Base-by-base conservation (phyloP, 2,888 invertebrate genomes). In the Stictocephala bisonia region DNA sequence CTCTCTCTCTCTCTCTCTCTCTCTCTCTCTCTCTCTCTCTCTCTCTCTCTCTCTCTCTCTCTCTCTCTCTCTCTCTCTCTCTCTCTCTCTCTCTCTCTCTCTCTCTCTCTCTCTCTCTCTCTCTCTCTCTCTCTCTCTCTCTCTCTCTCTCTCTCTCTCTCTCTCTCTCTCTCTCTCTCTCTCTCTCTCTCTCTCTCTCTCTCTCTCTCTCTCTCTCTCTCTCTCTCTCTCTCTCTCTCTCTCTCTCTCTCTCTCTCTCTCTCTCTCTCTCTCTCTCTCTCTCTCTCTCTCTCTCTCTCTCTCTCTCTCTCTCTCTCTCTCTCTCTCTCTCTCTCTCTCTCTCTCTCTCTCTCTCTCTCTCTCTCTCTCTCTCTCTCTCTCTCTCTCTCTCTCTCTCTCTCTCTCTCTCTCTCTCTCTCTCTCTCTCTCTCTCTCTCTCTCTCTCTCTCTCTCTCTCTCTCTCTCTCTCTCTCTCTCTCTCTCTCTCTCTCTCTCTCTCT, bases 401-500 rank as follows among this genome's bases (percentile, higher is more conserved):
- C 22, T 24, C 15, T 24, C 11, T 56, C 56, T 56, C 26, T 13
- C 26, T 56, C 22, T 20, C 24, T 26, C 18, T 50, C 50, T 50
- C 50, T 18, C 6, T 50, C 50, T 18, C 18, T 18, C 18, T 50
- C 50, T 50, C 18, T 50, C 18, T 50, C 22, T 22, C 20, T 13
- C 13, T 18, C n/a, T 56, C 11, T 24, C 26, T 24, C n/a, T 26
- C 3, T 24, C 2, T 56, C 11, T 13, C 26, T 24, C 56, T 2
- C 26, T 7, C 11, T 20, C 24, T 56, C 56, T 24, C 24, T 56
- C 24, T 20, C 11, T 20, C 24, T 24, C 22, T 26, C 26, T 53
- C 53, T 53, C 22, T 53, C 22, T 53, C 53, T 53, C 22, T 22
- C 22, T 18, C 53, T 53, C 22, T 3, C 18, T 53, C 53, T 35